phyloP scores from a whole-genome alignment of 2,113 vertebrate species.

The Brachyhypopomus occidentalis region DNA sequence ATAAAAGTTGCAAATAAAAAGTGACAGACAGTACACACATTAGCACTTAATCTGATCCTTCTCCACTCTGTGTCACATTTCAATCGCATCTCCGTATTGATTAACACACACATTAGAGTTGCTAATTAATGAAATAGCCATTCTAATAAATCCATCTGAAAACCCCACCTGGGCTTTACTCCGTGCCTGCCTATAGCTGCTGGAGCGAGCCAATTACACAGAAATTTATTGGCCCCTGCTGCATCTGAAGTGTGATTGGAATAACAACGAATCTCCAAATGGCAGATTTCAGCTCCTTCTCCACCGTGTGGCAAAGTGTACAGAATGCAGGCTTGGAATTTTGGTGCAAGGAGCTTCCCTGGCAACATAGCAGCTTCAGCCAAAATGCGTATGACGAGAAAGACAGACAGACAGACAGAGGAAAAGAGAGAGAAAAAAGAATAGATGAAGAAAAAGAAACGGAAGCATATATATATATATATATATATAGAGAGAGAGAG shows the following conservation, averaged over 20 bases:
- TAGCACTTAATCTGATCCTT: slow-evolving; percentile 44
- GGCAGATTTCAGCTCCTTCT: slow-evolving; percentile 64
- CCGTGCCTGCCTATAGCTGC: slow-evolving; percentile 64
- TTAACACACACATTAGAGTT: slow-evolving; percentile 68
- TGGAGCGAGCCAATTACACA: slow-evolving; percentile 78
- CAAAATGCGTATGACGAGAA: not conserved
- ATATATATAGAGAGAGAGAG: not conserved
- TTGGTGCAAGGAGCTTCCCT: slow-evolving; percentile 54
- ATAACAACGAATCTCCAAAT: slow-evolving; percentile 75
- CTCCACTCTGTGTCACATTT: slow-evolving; percentile 53
- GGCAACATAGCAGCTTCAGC: slow-evolving; percentile 38
- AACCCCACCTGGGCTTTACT: slow-evolving; percentile 62
- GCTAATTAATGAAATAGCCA: slow-evolving; percentile 76
- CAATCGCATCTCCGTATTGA: slow-evolving; percentile 55
- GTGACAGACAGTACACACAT: slow-evolving; percentile 15
- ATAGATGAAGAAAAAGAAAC: slow-evolving; percentile 17
- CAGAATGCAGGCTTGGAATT: slow-evolving; percentile 42
- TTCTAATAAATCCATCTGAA: slow-evolving; percentile 63
- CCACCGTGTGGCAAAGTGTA: slow-evolving; percentile 58
- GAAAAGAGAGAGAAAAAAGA: slow-evolving; percentile 17
- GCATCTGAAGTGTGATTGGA: slow-evolving; percentile 79
- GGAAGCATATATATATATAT: slow-evolving; percentile 11
- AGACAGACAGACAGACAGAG: slow-evolving; percentile 22
- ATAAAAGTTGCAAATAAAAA: slow-evolving; percentile 16
- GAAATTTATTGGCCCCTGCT: slow-evolving; percentile 76